Conservation (phyloP, 2,797 vertebrate genomes). For the Falco concolor region DNA sequence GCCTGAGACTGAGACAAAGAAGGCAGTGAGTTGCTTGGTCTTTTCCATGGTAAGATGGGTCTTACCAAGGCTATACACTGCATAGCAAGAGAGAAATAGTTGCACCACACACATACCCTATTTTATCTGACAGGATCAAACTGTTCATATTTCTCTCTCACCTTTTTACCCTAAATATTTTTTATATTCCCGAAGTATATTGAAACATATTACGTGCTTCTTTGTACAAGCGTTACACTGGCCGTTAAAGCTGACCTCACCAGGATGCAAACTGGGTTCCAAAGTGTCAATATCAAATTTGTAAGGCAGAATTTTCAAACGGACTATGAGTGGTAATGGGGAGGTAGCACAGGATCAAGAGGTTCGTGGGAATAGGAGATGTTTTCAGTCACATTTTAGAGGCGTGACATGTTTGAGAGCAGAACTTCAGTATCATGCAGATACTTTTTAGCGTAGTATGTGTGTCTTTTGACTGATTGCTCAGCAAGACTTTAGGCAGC, state of each 20-base stretch:
- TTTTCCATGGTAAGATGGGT: neutral
- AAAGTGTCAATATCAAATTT: neutral
- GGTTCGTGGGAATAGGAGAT: neutral
- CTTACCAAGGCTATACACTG: neutral
- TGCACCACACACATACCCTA: neutral
- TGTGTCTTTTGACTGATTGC: neutral
- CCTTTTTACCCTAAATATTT: neutral
- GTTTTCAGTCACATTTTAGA: neutral
- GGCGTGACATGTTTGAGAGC: neutral
- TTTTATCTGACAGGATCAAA: neutral
- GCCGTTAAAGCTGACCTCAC: neutral
- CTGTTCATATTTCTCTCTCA: neutral
- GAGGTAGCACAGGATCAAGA: neutral
- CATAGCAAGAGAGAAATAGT: neutral
- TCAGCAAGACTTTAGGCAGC: neutral
- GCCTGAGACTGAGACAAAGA: neutral
- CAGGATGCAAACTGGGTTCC: neutral
- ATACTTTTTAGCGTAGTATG: neutral
- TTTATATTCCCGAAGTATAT: neutral
- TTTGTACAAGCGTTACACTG: neutral
- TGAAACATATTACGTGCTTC: neutral
- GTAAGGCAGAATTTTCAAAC: neutral
- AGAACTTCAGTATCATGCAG: neutral
- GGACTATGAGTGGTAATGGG: neutral
- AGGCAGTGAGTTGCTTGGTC: neutral